A percentile compares a stretch with the other conserved stretches of the same genome.
These are phyloP conservation scores for Tragelaphus buxtoni DNA, from an alignment of 2,113 vertebrate genomes.

Conservation along the genomic window DNA sequence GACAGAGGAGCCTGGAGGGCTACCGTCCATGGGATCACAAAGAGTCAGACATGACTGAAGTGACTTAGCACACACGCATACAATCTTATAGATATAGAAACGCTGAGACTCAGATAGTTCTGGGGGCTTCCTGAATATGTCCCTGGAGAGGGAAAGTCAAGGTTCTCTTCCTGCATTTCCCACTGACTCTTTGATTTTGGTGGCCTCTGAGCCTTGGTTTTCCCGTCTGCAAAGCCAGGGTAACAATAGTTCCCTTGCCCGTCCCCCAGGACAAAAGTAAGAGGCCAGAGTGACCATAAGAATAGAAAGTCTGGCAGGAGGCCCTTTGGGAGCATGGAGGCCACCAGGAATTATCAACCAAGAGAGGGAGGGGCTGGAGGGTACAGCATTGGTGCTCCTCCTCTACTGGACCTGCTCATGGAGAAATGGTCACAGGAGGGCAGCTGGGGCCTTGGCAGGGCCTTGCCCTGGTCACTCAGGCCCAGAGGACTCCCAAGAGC, in stretches of 20 bases:
- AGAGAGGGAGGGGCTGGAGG: neutral
- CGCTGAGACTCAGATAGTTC: neutral
- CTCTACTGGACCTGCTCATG: neutral
- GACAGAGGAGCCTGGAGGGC: neutral
- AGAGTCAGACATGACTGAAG: neutral
- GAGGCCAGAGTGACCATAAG: fast-evolving
- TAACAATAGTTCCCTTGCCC: neutral
- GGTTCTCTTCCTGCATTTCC: neutral
- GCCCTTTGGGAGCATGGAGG: neutral
- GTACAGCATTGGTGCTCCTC: too few relatives aligned
- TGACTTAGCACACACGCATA: fast-evolving
- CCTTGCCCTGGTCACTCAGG: fast-evolving
- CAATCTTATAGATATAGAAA: neutral
- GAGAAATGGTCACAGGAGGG: neutral
- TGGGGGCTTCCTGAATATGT: neutral
- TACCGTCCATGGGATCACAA: neutral
- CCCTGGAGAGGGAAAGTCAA: neutral
- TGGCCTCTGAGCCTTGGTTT: neutral
- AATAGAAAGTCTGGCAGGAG: neutral
- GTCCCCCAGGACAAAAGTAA: neutral
- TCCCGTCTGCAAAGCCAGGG: neutral
- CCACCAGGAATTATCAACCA: fast-evolving
- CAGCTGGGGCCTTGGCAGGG: too few relatives aligned
- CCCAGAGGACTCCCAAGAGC: neutral
- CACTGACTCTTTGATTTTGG: too few relatives aligned